Percentiles rank a stretch among this genome's conserved stretches.
phyloP scores from a whole-genome alignment of 2,113 vertebrate species.

The Theristicus caerulescens region DNA sequence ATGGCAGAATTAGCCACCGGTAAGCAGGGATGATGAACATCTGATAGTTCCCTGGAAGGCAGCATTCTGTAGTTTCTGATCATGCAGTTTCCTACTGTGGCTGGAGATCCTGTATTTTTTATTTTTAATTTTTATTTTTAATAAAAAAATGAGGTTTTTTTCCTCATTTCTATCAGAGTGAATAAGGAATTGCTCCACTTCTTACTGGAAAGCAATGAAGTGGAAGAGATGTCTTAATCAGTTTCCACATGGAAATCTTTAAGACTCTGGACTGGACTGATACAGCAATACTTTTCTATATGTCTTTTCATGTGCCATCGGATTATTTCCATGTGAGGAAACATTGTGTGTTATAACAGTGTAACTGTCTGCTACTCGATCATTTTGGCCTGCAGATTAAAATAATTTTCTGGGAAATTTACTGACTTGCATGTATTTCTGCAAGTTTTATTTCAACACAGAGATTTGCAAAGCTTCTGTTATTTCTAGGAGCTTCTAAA shows the following conservation, averaged over 20 bases:
- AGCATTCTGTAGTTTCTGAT: not conserved
- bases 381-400: not conserved
- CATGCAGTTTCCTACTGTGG: not conserved
- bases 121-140: not conserved
- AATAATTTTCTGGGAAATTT: not conserved
- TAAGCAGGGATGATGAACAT: not conserved
- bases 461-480: not conserved
- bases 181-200: not conserved
- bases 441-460: not conserved
- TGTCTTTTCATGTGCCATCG: not conserved
- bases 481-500: not conserved
- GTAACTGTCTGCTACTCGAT: not conserved
- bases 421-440: not conserved
- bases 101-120: not conserved
- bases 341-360: not conserved
- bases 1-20: fast-evolving
- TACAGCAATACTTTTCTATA: not conserved
- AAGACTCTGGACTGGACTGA: not conserved
- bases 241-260: not conserved
- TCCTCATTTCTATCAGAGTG: not conserved
- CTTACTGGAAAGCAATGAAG: not conserved
- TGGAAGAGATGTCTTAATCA: not conserved
- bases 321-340: not conserved
- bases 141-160: fast-evolving
- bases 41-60: not conserved